Base-by-base conservation (phyloP, 2,113 vertebrate genomes). In the Istiophorus platypterus region DNA sequence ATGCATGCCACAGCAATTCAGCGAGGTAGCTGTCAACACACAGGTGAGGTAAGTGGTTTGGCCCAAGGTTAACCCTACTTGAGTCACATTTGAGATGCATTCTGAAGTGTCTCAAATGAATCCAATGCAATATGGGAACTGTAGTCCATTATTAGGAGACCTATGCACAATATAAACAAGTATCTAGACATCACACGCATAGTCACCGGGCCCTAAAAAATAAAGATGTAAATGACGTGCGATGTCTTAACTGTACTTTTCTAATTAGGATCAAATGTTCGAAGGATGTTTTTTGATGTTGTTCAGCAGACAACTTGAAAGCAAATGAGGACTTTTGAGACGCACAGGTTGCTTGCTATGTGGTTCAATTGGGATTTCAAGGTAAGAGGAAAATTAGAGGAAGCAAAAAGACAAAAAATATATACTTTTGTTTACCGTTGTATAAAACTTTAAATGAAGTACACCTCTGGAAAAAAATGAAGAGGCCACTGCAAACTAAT, bases 261-360 rank as follows among this genome's bases (percentile, higher is more conserved):
- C 6, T 47, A 27, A 57, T 14, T n/a, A 58, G 20, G 47, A 75
- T 75, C 56, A 72, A 27, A 70, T 59, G 22, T 80, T 73, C 24
- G 39, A 49, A 37, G 24, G 10, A 8, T 59, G 34, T 39, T 58
- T 61, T 72, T 69, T 82, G 31, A 69, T 77, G 59, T n/a, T 68
- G 26, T 47, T 39, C 27, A 67, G 39, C 11, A 81, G 74, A 74
- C 73, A 59, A 22, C 63, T 61, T 81, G 20, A 81, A 79, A 76
- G 65, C 14, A 58, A 78, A 76, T 22, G 22, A 13, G 29, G n/a
- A 57, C 52, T 58, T 47, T 69, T 65, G 67, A 76, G n/a, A 71
- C 75, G 34, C 54, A 31, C 45, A 31, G n/a, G 34, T 58, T 78
- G 52, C 75, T 67, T 82, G 59, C 69, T 24, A 49, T 45, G 41